Evolutionary conservation across 1,140 invertebrate genomes (phyloP), one percentile per base, ranked within the genome.

Genomic region (Olivierus martensii): DNA sequence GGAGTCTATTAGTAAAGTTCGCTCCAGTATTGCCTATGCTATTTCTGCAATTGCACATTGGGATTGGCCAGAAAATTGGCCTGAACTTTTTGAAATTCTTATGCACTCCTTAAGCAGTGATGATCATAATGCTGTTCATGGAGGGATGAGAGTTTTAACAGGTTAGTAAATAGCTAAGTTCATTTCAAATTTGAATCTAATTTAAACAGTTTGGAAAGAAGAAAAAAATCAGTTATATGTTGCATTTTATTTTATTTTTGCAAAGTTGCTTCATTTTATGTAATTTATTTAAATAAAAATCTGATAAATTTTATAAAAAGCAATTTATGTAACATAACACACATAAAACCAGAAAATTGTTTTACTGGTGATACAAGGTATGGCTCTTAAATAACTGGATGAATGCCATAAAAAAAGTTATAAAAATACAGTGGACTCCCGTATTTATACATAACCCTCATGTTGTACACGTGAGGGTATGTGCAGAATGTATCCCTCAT

Each of bases 21-120:
- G 57, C 12, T 55, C 53, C 2, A 79, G 80, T 35, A 77, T 84
- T 12, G 83, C 83, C 0, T 81, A 83, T 68, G 80, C 79, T 3
- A 79, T 86, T 49, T 81, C 82, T 3, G 77, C 78, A 5, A 83
- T 87, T 56, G 83, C 83, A 0, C 75, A 79, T 56, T 83, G 79
- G 72, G 84, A 87, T 67, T 86, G 83, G 80, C 84, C 84, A 0
- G 80, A 83, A 57, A 69, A 77, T 50, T 87, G 84, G 84, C 77
- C 81, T 7, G 75, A 80, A 37, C 66, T 86, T 3, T 84, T 85
- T 60, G 75, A 81, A 53, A 76, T 83, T 46, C 72, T 87, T 35
- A 77, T 85, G 49, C 73, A 73, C 49, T 81, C 66, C 14, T 71
- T 77, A 28, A 69, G 67, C 45, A 69, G 68, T 61, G 69, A 69